Conservation (phyloP, 2,888 invertebrate species). For the Dilophus febrilis region DNA sequence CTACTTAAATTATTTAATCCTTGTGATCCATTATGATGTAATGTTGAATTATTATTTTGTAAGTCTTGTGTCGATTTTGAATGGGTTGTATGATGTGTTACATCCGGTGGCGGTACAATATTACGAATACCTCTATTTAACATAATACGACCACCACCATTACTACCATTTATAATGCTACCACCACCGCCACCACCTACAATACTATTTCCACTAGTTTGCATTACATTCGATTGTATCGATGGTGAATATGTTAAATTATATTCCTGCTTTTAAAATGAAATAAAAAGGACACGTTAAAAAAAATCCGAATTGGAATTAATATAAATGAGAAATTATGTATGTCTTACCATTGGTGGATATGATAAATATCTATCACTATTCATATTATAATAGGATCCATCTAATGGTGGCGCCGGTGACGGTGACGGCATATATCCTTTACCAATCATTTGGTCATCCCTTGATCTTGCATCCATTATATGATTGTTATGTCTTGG, state of each 20-base stretch:
- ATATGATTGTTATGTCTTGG: slow-evolving; percentile 26
- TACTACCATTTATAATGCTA: too few relatives aligned
- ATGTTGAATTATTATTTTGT: slow-evolving; percentile 12
- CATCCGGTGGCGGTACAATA: slow-evolving; percentile 28
- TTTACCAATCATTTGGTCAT: slow-evolving; percentile 31
- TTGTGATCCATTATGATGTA: slow-evolving; percentile 9
- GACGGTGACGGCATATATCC: slow-evolving; percentile 37
- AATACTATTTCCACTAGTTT: slow-evolving; percentile 16
- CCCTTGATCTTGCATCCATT: slow-evolving; percentile 24
- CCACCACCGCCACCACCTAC: background rate
- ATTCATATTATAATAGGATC: slow-evolving; percentile 63
- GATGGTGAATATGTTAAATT: slow-evolving; percentile 16
- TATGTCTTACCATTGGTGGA: slow-evolving; percentile 41
- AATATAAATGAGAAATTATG: background rate
- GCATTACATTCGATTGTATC: slow-evolving; percentile 22
- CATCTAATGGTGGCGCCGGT: slow-evolving; percentile 59
- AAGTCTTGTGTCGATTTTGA: slow-evolving; percentile 23
- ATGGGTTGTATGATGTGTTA: slow-evolving; percentile 26
- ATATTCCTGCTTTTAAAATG: background rate
- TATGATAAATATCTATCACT: slow-evolving; percentile 66
- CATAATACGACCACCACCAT: slow-evolving; percentile 19
- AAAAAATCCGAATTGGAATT: background rate
- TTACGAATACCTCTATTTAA: slow-evolving; percentile 18
- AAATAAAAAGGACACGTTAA: background rate
- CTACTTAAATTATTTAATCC: slow-evolving; percentile 13